A percentile compares a stretch with the other conserved stretches of the same genome.
These are phyloP conservation scores for Ooceraea biroi DNA, from an alignment of 1,140 invertebrate genomes.

Conservation along the genomic window DNA sequence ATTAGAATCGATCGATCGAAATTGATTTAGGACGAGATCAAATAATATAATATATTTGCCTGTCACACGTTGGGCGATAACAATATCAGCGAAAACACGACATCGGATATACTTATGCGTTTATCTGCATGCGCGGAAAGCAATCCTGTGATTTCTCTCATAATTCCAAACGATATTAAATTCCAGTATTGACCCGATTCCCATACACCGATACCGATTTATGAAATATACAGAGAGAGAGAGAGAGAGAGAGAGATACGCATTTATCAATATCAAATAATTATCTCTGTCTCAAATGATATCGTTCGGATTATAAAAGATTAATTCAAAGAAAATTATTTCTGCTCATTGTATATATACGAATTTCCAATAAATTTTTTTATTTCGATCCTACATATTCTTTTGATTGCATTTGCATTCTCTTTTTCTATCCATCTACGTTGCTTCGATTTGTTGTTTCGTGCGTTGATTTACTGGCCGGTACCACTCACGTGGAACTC, in stretches of 20 bases:
- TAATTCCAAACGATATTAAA: conserved; percentile 4
- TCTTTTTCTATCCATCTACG: background rate
- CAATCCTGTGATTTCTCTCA: background rate
- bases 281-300: background rate
- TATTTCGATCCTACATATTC: background rate
- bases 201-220: background rate
- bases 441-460: background rate
- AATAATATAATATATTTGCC: conserved; percentile 48
- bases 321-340: background rate
- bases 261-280: background rate
- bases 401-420: background rate
- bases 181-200: background rate
- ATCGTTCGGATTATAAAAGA: background rate
- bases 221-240: conserved; percentile 1
- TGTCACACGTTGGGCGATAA: background rate
- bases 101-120: background rate
- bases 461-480: background rate
- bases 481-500: background rate
- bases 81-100: background rate
- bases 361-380: background rate
- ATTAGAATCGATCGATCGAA: background rate
- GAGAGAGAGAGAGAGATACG: background rate
- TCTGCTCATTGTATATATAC: background rate
- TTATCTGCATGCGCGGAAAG: background rate
- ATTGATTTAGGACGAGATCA: background rate